A percentile compares a stretch with the other conserved stretches of the same genome.
These are phyloP conservation scores for Thymallus thymallus DNA, from an alignment of 2,113 vertebrate species.

Conservation along the genomic window DNA sequence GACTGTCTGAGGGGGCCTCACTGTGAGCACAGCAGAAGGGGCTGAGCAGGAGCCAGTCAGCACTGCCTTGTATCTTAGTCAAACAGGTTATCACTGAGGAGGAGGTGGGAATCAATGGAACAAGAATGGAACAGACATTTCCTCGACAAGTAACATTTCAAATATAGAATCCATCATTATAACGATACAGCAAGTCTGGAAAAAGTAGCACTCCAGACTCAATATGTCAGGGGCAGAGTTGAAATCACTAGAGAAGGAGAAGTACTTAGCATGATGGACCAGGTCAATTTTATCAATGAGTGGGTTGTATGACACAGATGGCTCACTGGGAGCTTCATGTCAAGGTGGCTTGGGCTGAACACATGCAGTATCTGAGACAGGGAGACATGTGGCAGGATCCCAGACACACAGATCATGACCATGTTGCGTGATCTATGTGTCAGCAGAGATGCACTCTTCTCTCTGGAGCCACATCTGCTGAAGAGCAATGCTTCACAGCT, in stretches of 20 bases:
- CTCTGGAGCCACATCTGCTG: slow-evolving; percentile 41
- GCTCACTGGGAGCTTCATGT: not conserved
- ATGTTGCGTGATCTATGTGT: not conserved
- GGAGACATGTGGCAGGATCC: not conserved
- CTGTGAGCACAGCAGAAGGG: too few species aligned
- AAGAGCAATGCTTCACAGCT: slow-evolving; percentile 17
- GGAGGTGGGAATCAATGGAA: too few species aligned
- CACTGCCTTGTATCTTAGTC: too few species aligned
- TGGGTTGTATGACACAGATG: not conserved
- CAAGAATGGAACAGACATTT: too few species aligned
- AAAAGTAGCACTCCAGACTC: too few species aligned
- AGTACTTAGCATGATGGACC: slow-evolving; percentile 12
- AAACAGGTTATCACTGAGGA: too few species aligned
- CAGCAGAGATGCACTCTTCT: not conserved
- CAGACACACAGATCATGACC: not conserved
- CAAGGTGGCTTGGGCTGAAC: slow-evolving; percentile 26
- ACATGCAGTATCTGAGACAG: slow-evolving; percentile 4
- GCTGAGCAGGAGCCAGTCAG: too few species aligned
- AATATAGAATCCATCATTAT: too few species aligned
- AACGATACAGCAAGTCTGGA: too few species aligned
- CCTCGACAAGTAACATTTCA: too few species aligned
- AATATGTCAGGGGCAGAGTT: too few species aligned
- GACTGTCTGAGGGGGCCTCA: too few species aligned
- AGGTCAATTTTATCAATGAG: slow-evolving; percentile 20
- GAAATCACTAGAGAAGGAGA: slow-evolving; percentile 1